Conservation (phyloP, 37 sponge, comb jelly and placozoan species). For the Beroe ovata region DNA sequence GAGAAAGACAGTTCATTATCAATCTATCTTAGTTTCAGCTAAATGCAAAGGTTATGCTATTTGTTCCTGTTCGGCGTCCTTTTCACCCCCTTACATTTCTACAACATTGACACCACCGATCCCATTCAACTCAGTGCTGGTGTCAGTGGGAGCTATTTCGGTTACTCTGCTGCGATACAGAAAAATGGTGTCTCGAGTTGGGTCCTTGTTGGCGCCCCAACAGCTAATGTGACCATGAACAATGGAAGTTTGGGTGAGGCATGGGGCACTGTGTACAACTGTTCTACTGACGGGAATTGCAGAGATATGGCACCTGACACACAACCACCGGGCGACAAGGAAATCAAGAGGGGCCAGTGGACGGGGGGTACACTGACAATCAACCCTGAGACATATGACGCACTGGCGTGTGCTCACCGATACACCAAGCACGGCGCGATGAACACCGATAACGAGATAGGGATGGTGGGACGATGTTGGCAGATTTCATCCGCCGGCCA, state of each 20-base stretch:
- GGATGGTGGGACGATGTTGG: constrained; percentile 49
- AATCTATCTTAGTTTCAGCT: too few species aligned
- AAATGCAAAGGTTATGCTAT: too few species aligned
- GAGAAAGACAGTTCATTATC: too few species aligned
- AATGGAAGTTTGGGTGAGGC: constrained; percentile 7
- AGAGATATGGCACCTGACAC: not conserved
- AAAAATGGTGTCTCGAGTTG: not conserved
- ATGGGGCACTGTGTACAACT: constrained; percentile 59
- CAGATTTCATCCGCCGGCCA: not conserved
- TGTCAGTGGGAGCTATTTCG: constrained; percentile 6
- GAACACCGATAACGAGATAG: constrained; percentile 1
- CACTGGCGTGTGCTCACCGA: constrained; percentile 36
- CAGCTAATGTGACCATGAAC: constrained; percentile 1
- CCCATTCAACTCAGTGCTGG: not conserved
- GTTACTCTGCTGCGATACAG: constrained; percentile 30
- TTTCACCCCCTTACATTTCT: not conserved
- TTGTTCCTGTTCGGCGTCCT: not conserved
- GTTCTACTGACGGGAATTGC: not conserved
- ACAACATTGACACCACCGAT: constrained; percentile 42
- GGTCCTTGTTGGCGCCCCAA: constrained; percentile 48
- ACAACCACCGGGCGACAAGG: not conserved
- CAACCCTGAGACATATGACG: not conserved
- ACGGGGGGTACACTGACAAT: not conserved
- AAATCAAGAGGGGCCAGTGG: constrained; percentile 58
- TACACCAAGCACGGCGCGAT: constrained; percentile 5